phyloP scores from a whole-genome alignment of 1,140 invertebrate genomes.

The Drosophila aff. region DNA sequence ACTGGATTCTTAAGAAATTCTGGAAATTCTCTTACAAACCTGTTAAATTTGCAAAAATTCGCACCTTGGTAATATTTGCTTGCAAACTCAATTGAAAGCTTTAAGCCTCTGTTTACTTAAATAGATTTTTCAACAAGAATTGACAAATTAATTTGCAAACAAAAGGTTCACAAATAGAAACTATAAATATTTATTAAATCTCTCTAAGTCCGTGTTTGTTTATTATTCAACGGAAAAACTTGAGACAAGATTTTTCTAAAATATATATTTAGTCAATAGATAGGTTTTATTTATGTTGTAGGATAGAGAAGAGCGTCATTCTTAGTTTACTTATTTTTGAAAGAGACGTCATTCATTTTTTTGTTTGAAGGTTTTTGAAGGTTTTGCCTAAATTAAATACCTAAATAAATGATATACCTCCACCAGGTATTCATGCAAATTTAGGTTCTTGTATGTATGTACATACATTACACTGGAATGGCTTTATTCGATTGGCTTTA shows the following conservation, averaged over 20 bases:
- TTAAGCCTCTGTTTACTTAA: not conserved
- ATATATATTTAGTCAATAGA: not conserved
- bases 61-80: conserved; percentile 3
- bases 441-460: conserved; percentile 14
- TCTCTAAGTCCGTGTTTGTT: not conserved
- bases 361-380: not conserved
- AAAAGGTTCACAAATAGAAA: not conserved
- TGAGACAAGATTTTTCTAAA: not conserved
- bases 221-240: not conserved
- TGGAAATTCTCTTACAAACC: not conserved
- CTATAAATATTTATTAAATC: not conserved
- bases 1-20: not conserved
- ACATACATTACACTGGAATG: not conserved
- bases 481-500: not conserved
- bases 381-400: not conserved
- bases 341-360: not conserved
- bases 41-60: not conserved
- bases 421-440: conserved; percentile 5
- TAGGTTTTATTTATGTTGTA: not conserved
- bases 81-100: not conserved
- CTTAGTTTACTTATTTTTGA: not conserved
- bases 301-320: not conserved
- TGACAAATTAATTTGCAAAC: not conserved
- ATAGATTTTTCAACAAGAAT: not conserved
- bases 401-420: not conserved